Conservation (phyloP, 1,140 invertebrate genomes). For the Ips nitidus region DNA sequence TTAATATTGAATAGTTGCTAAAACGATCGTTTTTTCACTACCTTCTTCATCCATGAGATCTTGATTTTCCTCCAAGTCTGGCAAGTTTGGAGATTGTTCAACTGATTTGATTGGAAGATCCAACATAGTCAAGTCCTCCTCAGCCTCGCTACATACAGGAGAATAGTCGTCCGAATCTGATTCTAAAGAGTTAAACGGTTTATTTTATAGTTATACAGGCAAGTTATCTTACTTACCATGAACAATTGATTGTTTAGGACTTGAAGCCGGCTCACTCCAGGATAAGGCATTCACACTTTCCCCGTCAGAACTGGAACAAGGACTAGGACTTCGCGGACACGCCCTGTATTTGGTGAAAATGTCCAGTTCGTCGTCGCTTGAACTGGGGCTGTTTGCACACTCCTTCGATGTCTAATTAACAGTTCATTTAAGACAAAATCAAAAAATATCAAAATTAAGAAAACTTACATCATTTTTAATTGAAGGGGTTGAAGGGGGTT, state of each 20-base stretch:
- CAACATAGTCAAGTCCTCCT: slow-evolving; percentile 38
- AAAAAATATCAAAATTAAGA: background rate
- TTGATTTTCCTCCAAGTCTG: background rate
- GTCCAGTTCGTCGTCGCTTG: slow-evolving; percentile 36
- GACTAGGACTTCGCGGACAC: slow-evolving; percentile 28
- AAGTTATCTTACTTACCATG: slow-evolving; percentile 13
- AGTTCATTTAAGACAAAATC: too few relatives aligned
- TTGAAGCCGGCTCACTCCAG: slow-evolving; percentile 25
- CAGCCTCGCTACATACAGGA: slow-evolving; percentile 59
- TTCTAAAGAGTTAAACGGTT: slow-evolving; percentile 26
- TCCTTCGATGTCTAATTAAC: slow-evolving; percentile 16
- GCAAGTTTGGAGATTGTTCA: too few relatives aligned
- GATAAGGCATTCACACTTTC: slow-evolving; percentile 10
- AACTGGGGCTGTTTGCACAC: slow-evolving; percentile 16
- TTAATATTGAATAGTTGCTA: background rate
- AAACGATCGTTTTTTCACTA: too few relatives aligned
- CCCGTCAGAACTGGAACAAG: slow-evolving; percentile 35
- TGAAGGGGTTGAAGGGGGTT: background rate
- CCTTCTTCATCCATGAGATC: background rate
- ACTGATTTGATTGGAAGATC: background rate
- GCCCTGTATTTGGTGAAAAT: background rate
- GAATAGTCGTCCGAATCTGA: slow-evolving; percentile 52
- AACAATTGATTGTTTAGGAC: slow-evolving; percentile 15
- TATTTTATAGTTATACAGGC: background rate
- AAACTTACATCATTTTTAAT: background rate